Conservation (phyloP, 2,113 vertebrate species). For the Prunella himalayana region DNA sequence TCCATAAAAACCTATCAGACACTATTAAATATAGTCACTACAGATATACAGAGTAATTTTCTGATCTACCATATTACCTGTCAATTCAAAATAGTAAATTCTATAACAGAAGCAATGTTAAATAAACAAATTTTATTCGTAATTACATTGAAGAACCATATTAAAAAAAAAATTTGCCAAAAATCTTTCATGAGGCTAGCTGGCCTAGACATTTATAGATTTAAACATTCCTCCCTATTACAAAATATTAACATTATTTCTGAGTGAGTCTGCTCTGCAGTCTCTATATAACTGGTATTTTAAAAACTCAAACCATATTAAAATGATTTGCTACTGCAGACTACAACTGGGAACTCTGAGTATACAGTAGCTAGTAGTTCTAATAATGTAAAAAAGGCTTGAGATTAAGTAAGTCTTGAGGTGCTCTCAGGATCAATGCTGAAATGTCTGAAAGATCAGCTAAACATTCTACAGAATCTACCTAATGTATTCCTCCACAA, state of each 20-base stretch:
- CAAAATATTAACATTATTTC: background rate
- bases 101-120: background rate
- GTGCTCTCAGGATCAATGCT: background rate
- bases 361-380: background rate
- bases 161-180: background rate
- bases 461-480: background rate
- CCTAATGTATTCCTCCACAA: background rate
- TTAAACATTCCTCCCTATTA: background rate
- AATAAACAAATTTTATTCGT: background rate
- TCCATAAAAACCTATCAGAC: conserved; percentile 39
- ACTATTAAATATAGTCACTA: conserved; percentile 15
- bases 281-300: background rate
- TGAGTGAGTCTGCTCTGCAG: background rate
- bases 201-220: background rate
- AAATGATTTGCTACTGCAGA: background rate
- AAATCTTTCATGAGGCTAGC: background rate
- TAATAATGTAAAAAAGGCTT: background rate
- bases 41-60: background rate
- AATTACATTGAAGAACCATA: background rate
- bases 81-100: background rate
- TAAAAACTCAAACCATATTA: background rate
- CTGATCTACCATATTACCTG: background rate
- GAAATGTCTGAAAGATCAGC: background rate
- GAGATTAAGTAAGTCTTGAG: background rate
- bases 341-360: background rate